A percentile compares a stretch with the other conserved stretches of the same genome.
Evolutionary conservation across 2,113 vertebrate species (phyloP).

Genomic region (Trematocara marginatum): DNA sequence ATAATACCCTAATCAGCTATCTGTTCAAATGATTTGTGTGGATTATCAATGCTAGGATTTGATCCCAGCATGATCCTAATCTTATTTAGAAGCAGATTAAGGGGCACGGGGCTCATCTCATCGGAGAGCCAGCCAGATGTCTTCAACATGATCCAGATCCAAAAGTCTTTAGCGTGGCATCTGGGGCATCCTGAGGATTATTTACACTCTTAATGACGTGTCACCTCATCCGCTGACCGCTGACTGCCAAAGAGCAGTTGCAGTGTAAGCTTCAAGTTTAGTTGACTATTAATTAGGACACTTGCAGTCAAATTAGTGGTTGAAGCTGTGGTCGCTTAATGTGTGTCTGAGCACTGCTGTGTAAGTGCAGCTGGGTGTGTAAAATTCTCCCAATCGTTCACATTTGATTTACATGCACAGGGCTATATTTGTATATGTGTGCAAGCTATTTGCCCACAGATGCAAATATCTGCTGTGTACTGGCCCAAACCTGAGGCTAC

Average conservation of each 20-base stretch:
- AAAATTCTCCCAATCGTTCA: neutral
- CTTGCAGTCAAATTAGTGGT: neutral
- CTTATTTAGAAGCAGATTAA: slow-evolving; percentile 58
- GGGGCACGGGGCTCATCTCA: slow-evolving; percentile 20
- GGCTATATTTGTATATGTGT: neutral
- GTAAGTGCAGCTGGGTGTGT: neutral
- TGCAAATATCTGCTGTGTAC: slow-evolving; percentile 38
- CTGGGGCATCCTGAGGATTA: slow-evolving; percentile 29
- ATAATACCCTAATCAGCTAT: slow-evolving; percentile 23
- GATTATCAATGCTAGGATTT: slow-evolving; percentile 50
- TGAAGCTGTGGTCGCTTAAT: neutral
- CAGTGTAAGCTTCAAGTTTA: neutral
- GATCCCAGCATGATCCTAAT: slow-evolving; percentile 52
- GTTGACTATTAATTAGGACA: neutral
- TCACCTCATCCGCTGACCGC: neutral
- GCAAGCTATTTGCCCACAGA: neutral
- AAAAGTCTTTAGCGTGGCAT: neutral
- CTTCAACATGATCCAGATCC: neutral
- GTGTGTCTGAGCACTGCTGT: neutral
- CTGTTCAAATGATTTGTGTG: slow-evolving; percentile 10
- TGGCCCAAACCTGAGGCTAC: slow-evolving; percentile 14
- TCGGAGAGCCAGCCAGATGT: slow-evolving; percentile 24
- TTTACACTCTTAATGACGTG: neutral
- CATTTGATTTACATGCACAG: neutral
- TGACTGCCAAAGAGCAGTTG: neutral